Conservation (phyloP, 1,140 invertebrate species). For the Octopus sinensis region DNA sequence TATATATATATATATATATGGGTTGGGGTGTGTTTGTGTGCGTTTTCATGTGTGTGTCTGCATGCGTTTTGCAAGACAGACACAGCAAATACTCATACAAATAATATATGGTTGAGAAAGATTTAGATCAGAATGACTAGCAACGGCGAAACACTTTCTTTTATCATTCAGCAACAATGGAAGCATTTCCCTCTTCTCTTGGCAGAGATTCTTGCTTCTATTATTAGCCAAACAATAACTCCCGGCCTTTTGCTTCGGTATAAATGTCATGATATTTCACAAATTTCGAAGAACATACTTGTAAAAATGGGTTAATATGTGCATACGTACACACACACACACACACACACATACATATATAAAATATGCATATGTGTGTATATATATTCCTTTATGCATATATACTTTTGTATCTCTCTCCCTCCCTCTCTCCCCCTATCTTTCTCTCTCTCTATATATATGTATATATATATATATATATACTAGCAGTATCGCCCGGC, state of each 20-base stretch:
- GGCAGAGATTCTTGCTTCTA: too few species aligned
- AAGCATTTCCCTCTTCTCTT: too few species aligned
- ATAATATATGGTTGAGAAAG: too few species aligned
- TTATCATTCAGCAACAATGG: too few species aligned
- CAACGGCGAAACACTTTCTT: too few species aligned
- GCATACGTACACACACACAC: neutral
- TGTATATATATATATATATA: neutral
- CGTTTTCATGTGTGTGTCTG: neutral
- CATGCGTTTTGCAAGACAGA: neutral
- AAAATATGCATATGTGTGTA: neutral
- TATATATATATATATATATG: constrained; percentile 3
- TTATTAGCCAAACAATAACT: too few species aligned
- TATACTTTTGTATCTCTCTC: too few species aligned
- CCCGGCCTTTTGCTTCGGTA: too few species aligned
- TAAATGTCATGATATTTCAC: too few species aligned
- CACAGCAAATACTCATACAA: too few species aligned
- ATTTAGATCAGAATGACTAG: too few species aligned
- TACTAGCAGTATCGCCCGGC: too few species aligned
- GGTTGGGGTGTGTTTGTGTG: neutral
- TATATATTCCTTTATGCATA: neutral
- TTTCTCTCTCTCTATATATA: neutral
- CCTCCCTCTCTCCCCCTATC: neutral
- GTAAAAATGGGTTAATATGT: neutral
- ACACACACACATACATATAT: neutral
- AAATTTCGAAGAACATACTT: neutral